Percentiles rank a stretch among this genome's conserved stretches.
Evolutionary conservation across 2,888 invertebrate species (phyloP).

Genomic region (Pandemis cinnamomeana): DNA sequence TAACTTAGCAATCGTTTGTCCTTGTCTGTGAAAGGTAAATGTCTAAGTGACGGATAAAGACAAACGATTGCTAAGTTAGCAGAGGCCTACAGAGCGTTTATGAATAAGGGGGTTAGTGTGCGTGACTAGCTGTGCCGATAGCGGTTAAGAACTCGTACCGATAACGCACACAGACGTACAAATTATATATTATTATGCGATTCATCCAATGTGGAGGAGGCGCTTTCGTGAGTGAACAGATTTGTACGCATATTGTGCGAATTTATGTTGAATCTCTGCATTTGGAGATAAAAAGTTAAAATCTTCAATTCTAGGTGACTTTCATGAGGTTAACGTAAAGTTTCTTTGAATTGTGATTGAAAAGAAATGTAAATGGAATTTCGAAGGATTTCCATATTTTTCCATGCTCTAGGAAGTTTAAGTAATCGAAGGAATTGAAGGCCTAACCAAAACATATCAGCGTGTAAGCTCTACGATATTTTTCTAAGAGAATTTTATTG

Average conservation of each 20-base stretch:
- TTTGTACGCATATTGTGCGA: background rate
- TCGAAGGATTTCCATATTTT: background rate
- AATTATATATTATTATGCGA: too few species aligned
- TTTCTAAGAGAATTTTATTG: constrained; percentile 33
- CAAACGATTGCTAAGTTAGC: too few species aligned
- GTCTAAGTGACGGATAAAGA: too few species aligned
- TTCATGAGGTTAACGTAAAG: background rate
- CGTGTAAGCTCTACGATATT: constrained; percentile 8
- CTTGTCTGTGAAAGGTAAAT: too few species aligned
- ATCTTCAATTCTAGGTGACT: background rate
- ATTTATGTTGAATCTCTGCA: background rate
- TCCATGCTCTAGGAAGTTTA: background rate
- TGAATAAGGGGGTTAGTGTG: too few species aligned
- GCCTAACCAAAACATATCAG: constrained; percentile 27
- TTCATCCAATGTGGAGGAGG: too few species aligned
- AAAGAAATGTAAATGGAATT: background rate
- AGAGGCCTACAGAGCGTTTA: too few species aligned
- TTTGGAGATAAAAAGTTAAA: background rate
- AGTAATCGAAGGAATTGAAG: constrained; percentile 9
- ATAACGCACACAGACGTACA: too few species aligned
- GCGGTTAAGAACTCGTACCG: too few species aligned
- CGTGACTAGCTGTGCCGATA: too few species aligned
- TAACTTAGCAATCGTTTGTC: too few species aligned
- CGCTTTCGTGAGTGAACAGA: background rate
- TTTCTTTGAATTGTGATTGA: background rate